These are phyloP conservation scores for Cynodonichthys magdalenae DNA, from an alignment of 2,797 vertebrate species.

Conservation along the genomic window DNA sequence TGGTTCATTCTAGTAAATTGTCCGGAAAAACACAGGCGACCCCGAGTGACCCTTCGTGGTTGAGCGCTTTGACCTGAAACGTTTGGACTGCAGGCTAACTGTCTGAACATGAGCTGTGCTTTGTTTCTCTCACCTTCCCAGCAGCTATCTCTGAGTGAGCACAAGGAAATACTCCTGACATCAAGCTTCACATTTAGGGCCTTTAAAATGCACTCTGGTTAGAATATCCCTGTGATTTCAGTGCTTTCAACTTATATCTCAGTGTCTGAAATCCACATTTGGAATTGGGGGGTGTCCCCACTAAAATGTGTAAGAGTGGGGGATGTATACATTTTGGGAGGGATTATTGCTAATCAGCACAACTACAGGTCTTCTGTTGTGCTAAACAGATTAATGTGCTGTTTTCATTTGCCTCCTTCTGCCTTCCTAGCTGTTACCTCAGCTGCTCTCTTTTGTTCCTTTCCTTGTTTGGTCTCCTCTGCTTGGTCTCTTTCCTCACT, in stretches of 20 bases:
- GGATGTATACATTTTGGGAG: too few relatives aligned
- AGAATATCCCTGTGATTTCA: background rate
- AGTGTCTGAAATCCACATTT: too few relatives aligned
- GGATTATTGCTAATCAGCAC: too few relatives aligned
- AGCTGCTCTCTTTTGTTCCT: too few relatives aligned
- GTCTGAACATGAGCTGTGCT: conserved; percentile 7
- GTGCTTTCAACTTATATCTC: background rate
- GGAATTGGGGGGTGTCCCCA: too few relatives aligned
- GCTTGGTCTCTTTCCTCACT: too few relatives aligned
- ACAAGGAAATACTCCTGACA: conserved; percentile 11
- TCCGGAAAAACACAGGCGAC: background rate
- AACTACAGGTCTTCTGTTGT: too few relatives aligned
- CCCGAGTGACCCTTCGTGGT: background rate
- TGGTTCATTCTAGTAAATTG: background rate
- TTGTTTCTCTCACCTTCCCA: conserved; percentile 20
- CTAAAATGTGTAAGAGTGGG: too few relatives aligned
- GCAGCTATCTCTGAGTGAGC: conserved; percentile 6
- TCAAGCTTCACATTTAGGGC: background rate
- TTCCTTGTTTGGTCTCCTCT: too few relatives aligned
- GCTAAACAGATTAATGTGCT: too few relatives aligned
- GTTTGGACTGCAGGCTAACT: conserved; percentile 12
- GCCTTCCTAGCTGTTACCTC: too few relatives aligned
- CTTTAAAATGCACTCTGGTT: conserved; percentile 5
- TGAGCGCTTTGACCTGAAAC: conserved; percentile 5
- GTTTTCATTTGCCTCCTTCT: too few relatives aligned